Evolutionary conservation across 2,113 vertebrate species (phyloP).

Genomic region (Hydrolagus affinis): DNA sequence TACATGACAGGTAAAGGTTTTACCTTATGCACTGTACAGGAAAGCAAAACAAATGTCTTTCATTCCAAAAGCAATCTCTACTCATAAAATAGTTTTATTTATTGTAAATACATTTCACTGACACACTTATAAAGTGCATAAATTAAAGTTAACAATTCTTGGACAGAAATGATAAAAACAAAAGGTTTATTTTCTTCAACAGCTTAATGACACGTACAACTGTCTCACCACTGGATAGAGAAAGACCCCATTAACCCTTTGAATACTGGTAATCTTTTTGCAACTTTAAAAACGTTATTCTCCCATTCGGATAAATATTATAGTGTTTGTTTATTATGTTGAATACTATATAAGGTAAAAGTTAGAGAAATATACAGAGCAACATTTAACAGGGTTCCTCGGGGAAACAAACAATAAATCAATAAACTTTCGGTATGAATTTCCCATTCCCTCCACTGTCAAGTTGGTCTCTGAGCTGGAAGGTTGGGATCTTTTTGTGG

Average conservation of each 20-base stretch:
- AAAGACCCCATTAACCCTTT: slow-evolving; percentile 27
- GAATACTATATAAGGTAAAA: not conserved
- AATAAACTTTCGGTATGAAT: too few species aligned
- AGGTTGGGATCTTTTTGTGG: too few species aligned
- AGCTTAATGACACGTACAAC: slow-evolving; percentile 26
- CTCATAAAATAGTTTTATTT: slow-evolving; percentile 32
- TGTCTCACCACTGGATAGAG: slow-evolving; percentile 15
- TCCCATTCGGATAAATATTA: not conserved
- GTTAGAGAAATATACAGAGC: not conserved
- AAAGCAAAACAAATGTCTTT: not conserved
- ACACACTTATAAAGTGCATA: slow-evolving; percentile 32
- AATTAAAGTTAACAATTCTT: slow-evolving; percentile 26
- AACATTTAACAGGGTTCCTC: not conserved
- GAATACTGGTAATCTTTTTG: slow-evolving; percentile 13
- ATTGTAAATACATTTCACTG: slow-evolving; percentile 32
- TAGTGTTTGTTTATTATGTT: too few species aligned
- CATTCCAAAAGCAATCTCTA: not conserved
- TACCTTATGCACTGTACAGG: too few species aligned
- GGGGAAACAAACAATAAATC: not conserved
- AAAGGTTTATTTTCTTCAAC: slow-evolving; percentile 17
- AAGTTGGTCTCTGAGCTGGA: too few species aligned
- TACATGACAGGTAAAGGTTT: too few species aligned
- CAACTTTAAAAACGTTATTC: not conserved
- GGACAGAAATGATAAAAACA: slow-evolving; percentile 31
- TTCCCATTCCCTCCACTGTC: too few species aligned